Evolutionary conservation across 2,797 vertebrate species (phyloP).

Genomic region (Falco columbarius): DNA sequence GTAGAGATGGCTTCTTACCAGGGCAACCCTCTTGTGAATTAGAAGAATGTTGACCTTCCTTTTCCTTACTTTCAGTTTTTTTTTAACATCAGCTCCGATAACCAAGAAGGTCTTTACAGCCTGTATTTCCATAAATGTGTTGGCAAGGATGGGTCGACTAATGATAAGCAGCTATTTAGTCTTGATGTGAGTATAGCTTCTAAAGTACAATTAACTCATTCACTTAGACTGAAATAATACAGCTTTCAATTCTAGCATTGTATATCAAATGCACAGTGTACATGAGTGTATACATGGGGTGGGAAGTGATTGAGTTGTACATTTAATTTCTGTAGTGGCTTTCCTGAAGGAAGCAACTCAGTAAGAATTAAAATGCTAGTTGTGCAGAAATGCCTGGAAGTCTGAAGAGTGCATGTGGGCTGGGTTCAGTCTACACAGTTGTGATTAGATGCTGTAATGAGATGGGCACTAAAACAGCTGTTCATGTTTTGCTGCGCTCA

Average conservation of each 20-base stretch:
- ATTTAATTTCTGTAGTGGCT: background rate
- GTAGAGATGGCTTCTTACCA: background rate
- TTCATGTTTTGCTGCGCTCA: background rate
- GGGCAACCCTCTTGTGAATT: background rate
- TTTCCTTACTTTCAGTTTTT: conserved; percentile 79
- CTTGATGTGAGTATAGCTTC: conserved; percentile 81
- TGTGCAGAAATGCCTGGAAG: background rate
- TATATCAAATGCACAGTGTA: background rate
- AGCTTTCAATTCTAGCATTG: background rate
- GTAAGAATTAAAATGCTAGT: background rate
- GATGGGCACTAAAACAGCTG: background rate
- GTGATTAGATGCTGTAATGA: background rate
- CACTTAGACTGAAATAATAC: background rate
- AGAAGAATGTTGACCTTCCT: background rate
- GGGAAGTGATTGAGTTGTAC: background rate
- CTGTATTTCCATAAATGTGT: conserved; percentile 85
- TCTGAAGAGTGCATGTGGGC: background rate
- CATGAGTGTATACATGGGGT: background rate
- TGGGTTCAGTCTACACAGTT: background rate
- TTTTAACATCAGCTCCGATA: conserved; percentile 81
- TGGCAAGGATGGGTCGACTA: background rate
- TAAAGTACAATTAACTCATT: background rate
- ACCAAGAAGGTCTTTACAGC: conserved; percentile 87
- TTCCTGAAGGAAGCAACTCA: background rate
- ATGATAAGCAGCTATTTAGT: conserved; percentile 74